Conservation (phyloP, 2,888 invertebrate genomes). For the Falcaria lacertinaria region DNA sequence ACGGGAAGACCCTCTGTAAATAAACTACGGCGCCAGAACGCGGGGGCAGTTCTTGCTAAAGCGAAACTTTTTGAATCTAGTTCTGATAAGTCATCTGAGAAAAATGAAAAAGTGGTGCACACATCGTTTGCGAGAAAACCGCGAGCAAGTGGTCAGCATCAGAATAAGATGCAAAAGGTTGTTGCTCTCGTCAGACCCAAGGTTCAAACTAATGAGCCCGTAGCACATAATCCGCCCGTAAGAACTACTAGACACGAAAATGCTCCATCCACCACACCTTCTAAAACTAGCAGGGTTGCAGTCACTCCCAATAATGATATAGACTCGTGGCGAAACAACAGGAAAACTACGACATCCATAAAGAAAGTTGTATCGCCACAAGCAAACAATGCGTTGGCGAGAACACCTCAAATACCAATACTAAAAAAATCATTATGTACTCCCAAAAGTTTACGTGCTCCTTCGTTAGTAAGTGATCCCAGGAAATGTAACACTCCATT, state of each 20-base stretch:
- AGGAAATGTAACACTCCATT: conserved; percentile 81
- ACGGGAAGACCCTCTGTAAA: conserved; percentile 86
- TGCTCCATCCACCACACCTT: conserved; percentile 19
- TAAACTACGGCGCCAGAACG: conserved; percentile 85
- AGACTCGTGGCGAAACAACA: conserved; percentile 40
- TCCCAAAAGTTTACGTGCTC: conserved; percentile 75
- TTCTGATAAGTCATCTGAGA: conserved; percentile 71
- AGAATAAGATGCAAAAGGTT: conserved; percentile 42
- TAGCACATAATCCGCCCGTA: conserved; percentile 31
- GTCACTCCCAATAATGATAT: conserved; percentile 15
- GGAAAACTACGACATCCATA: conserved; percentile 48
- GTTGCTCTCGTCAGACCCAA: conserved; percentile 49
- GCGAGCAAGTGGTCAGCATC: conserved; percentile 47
- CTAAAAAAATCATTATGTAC: conserved; percentile 81
- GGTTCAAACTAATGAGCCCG: conserved; percentile 29
- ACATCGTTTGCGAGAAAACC: conserved; percentile 68
- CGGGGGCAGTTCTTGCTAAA: conserved; percentile 89
- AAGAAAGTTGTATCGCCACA: conserved; percentile 60
- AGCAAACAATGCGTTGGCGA: conserved; percentile 27
- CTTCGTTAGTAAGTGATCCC: conserved; percentile 51
- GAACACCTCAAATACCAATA: conserved; percentile 70
- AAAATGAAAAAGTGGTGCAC: conserved; percentile 44
- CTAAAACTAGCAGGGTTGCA: conserved; percentile 26
- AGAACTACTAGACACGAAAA: conserved; percentile 28
- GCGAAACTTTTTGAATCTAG: conserved; percentile 85